A percentile compares a stretch with the other conserved stretches of the same genome.
Evolutionary conservation across 2,113 vertebrate species (phyloP).

Genomic region (Heterocephalus glaber): DNA sequence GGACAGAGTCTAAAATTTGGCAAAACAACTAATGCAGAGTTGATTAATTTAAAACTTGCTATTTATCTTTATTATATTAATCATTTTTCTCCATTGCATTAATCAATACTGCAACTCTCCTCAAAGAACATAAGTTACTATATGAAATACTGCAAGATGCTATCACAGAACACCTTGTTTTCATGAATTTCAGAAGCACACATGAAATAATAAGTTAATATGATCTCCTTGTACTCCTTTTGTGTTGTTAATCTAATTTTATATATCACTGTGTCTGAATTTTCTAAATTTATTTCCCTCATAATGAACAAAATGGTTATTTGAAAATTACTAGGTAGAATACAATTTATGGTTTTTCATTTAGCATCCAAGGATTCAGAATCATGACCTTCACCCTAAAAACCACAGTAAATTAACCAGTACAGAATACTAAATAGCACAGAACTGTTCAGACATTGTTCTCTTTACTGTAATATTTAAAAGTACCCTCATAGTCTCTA

Average conservation of each 20-base stretch:
- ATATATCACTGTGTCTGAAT: background rate
- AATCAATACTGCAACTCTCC: constrained; percentile 2
- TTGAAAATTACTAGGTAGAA: background rate
- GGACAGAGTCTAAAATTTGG: background rate
- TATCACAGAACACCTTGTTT: background rate
- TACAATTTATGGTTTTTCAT: background rate
- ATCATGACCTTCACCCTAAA: background rate
- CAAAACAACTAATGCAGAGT: background rate
- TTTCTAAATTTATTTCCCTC: background rate
- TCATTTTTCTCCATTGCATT: background rate
- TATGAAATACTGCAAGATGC: background rate
- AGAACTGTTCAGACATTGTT: background rate
- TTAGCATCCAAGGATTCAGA: background rate
- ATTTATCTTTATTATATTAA: constrained; percentile 15
- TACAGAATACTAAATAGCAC: background rate
- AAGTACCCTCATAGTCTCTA: background rate
- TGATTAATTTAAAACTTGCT: background rate
- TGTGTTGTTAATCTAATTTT: background rate
- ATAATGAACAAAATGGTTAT: background rate
- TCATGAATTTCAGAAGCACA: constrained; percentile 10
- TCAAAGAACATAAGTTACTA: background rate
- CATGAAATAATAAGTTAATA: background rate
- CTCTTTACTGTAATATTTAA: background rate
- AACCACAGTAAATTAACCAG: background rate
- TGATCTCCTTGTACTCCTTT: background rate